phyloP scores from a whole-genome alignment of 2,797 vertebrate genomes.

The Percopsis omiscomaycus region DNA sequence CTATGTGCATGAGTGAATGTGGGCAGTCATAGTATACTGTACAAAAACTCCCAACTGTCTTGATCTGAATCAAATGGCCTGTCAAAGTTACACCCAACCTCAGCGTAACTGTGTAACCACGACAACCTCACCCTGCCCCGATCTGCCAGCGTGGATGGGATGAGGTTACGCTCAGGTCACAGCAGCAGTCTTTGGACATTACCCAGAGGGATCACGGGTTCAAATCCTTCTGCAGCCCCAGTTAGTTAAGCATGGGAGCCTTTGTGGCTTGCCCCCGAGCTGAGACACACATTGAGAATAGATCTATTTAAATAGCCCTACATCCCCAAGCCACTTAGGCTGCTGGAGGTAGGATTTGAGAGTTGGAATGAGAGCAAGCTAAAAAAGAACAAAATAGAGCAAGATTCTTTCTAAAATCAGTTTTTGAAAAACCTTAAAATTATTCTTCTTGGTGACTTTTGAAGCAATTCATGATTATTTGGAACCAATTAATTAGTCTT shows the following conservation, averaged over 20 bases:
- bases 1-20: neutral
- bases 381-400: no score
- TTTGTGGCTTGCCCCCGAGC: neutral
- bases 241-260: neutral
- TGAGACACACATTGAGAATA: neutral
- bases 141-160: neutral
- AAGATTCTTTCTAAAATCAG: no score
- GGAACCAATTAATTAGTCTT: no score
- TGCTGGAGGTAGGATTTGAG: no score
- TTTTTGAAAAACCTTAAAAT: no score
- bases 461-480: no score
- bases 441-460: no score
- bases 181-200: neutral
- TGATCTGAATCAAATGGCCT: neutral
- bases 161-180: neutral
- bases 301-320: neutral
- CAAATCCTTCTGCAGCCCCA: neutral
- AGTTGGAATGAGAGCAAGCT: no score
- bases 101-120: slow-evolving; percentile 2
- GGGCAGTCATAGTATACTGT: neutral
- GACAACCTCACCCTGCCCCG: neutral
- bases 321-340: no score
- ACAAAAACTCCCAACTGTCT: neutral
- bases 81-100: neutral
- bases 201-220: neutral